Percentiles rank a stretch among this genome's conserved stretches.
Evolutionary conservation across 2,113 vertebrate species (phyloP).

Genomic region (Lepus americanus): DNA sequence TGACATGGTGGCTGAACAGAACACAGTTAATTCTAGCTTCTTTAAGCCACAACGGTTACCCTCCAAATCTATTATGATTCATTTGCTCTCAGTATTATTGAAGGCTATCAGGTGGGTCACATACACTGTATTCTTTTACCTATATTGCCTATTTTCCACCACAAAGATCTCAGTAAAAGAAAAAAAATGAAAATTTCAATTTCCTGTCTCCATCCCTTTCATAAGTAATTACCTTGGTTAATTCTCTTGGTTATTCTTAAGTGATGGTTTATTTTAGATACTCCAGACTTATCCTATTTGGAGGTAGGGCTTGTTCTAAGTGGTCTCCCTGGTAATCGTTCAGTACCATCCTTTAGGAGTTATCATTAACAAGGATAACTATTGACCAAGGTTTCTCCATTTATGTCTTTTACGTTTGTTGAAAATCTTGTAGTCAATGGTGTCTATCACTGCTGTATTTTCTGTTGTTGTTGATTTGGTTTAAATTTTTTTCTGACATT

Average conservation of each 20-base stretch:
- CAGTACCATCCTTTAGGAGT: neutral
- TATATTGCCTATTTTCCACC: neutral
- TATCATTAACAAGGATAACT: neutral
- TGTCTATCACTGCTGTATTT: neutral
- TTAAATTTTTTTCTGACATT: neutral
- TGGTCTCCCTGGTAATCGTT: neutral
- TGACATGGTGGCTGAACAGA: neutral
- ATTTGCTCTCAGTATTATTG: neutral
- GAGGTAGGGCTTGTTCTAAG: neutral
- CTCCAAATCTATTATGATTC: neutral
- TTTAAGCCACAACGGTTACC: accelerated
- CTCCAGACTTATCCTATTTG: neutral
- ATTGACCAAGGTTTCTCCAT: neutral
- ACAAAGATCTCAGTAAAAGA: neutral
- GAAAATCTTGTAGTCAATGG: neutral
- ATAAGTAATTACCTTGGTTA: neutral
- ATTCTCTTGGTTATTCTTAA: neutral
- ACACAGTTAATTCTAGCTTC: neutral
- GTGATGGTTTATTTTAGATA: neutral
- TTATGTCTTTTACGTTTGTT: slow-evolving; percentile 1
- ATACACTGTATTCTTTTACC: neutral
- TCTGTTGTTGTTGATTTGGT: neutral
- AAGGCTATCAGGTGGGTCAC: neutral
- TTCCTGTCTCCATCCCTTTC: neutral
- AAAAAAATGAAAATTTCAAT: neutral